Conservation (phyloP, 2,888 invertebrate species). For the Thymelicus sylvestris region DNA sequence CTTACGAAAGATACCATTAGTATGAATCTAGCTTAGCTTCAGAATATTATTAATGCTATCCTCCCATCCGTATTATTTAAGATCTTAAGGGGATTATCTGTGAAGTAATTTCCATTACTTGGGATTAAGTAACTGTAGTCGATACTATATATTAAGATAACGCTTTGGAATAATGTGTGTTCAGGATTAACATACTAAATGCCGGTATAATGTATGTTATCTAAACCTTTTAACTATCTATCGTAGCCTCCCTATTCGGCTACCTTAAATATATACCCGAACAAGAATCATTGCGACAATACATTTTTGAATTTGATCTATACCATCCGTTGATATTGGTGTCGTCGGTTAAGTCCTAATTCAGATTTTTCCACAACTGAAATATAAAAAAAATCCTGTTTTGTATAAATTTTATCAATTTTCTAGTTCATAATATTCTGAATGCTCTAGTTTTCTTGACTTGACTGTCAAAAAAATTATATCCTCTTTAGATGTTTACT, state of each 20-base stretch:
- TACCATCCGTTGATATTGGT: too few relatives aligned
- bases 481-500: too few relatives aligned
- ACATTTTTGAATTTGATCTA: too few relatives aligned
- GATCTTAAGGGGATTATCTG: conserved; percentile 29
- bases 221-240: conserved; percentile 16
- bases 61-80: background rate
- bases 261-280: background rate
- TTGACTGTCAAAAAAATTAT: too few relatives aligned
- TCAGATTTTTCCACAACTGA: too few relatives aligned
- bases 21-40: conserved; percentile 23
- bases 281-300: background rate
- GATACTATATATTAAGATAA: conserved; percentile 35
- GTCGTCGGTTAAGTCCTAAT: too few relatives aligned
- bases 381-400: too few relatives aligned
- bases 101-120: conserved; percentile 37
- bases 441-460: too few relatives aligned
- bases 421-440: too few relatives aligned
- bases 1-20: conserved; percentile 8
- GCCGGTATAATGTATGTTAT: conserved; percentile 3
- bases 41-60: conserved; percentile 25
- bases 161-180: conserved; percentile 34
- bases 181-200: conserved; percentile 37
- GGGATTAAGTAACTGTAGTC: conserved; percentile 34
- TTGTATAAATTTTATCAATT: too few relatives aligned
- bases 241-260: background rate